These are phyloP conservation scores for Amphipoea oculea DNA, from an alignment of 2,888 invertebrate genomes.

Conservation along the genomic window DNA sequence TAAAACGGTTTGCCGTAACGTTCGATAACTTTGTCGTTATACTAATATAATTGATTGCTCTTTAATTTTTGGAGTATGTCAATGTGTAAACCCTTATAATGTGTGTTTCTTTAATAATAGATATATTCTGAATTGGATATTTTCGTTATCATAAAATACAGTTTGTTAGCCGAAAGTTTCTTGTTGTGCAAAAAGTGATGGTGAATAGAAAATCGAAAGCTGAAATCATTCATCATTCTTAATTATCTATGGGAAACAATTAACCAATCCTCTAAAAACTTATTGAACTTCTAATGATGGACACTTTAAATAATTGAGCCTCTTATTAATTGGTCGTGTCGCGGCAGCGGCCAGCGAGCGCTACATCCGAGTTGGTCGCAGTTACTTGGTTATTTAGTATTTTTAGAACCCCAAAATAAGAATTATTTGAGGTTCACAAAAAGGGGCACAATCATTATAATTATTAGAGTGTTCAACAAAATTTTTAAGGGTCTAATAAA, in stretches of 20 bases:
- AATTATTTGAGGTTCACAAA: not conserved
- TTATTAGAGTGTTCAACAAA: not conserved
- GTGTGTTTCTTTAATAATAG: not conserved
- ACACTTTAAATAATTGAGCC: not conserved
- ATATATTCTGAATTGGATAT: not conserved
- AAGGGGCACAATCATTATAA: not conserved
- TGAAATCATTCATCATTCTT: not conserved
- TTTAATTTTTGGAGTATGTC: not conserved
- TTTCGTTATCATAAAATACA: not conserved
- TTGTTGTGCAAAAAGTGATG: not conserved
- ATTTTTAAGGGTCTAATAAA: not conserved
- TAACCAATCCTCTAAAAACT: not conserved
- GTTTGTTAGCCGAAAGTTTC: too few relatives aligned
- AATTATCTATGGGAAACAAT: not conserved
- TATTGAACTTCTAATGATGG: not conserved
- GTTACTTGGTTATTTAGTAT: not conserved
- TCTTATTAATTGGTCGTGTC: not conserved
- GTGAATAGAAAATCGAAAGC: not conserved
- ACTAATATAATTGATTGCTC: conserved; percentile 6
- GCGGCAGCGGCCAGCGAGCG: not conserved
- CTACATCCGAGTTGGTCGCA: not conserved
- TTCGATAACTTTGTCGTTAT: not conserved
- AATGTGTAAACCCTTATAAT: conserved; percentile 1
- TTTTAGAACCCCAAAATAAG: not conserved
- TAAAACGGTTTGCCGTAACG: conserved; percentile 11